These are phyloP conservation scores for Morbakka virulenta DNA, from an alignment of 30 jellyfish, hydroid and myxozoan genomes.

Conservation along the genomic window DNA sequence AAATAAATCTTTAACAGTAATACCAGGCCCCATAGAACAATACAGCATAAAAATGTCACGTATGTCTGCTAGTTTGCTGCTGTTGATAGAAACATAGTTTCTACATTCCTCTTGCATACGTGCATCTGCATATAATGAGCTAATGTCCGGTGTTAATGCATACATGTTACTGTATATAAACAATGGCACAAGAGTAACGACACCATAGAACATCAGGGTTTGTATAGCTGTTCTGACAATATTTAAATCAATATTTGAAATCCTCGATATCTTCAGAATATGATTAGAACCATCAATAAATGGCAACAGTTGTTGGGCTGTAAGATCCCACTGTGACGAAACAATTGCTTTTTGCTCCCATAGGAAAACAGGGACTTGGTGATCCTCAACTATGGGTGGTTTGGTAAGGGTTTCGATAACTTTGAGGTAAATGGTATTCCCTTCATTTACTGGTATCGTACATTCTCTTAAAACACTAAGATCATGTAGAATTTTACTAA, in stretches of 20 bases:
- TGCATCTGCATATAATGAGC: constrained; percentile 41
- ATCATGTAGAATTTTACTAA: constrained; percentile 59
- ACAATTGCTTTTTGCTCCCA: constrained; percentile 70
- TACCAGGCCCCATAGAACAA: constrained; percentile 93
- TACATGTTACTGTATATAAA: constrained; percentile 82
- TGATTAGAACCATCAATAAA: constrained; percentile 79
- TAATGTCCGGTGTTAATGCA: constrained; percentile 73
- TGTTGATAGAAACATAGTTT: constrained; percentile 55
- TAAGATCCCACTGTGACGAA: constrained; percentile 91
- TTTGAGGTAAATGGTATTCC: constrained; percentile 72
- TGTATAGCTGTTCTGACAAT: constrained; percentile 89
- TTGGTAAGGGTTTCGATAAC: constrained; percentile 70
- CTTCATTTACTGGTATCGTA: constrained; percentile 66
- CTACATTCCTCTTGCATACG: constrained; percentile 75
- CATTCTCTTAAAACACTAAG: constrained; percentile 71
- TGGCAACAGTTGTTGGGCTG: constrained; percentile 73
- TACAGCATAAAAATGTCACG: constrained; percentile 77
- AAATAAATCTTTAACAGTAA: constrained; percentile 70
- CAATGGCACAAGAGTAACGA: constrained; percentile 59
- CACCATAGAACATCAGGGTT: constrained; percentile 78
- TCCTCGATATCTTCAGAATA: constrained; percentile 71
- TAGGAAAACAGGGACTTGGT: constrained; percentile 78
- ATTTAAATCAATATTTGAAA: constrained; percentile 82
- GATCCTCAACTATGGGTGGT: constrained; percentile 82
- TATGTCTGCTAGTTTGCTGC: constrained; percentile 29